These are phyloP conservation scores for Meloidogyne floridensis DNA, from an alignment of 1,140 invertebrate species.

Conservation along the genomic window DNA sequence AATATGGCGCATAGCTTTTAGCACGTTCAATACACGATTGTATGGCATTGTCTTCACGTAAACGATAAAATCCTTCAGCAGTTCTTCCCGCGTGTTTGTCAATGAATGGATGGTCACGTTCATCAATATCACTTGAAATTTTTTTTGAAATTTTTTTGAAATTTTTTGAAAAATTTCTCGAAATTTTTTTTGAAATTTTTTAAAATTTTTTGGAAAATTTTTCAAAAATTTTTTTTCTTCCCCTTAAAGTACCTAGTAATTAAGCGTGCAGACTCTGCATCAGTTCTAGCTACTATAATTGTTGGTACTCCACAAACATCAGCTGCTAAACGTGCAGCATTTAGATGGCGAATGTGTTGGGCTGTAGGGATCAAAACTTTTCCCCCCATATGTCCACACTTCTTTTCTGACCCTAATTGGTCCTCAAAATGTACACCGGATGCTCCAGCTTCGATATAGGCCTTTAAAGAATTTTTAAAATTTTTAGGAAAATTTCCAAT, in stretches of 20 bases:
- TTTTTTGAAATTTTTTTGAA: neutral
- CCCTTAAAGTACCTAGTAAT: conserved; percentile 27
- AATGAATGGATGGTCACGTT: conserved; percentile 66
- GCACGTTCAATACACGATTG: conserved; percentile 66
- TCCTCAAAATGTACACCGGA: conserved; percentile 67
- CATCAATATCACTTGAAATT: conserved; percentile 62
- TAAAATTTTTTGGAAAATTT: conserved; percentile 17
- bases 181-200: neutral
- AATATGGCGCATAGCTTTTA: conserved; percentile 66
- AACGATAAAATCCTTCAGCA: conserved; percentile 65
- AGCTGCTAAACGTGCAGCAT: conserved; percentile 66
- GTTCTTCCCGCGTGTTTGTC: conserved; percentile 65
- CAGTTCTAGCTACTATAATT: conserved; percentile 66
- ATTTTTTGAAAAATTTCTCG: conserved; percentile 30
- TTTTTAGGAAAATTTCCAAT: neutral
- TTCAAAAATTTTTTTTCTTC: neutral
- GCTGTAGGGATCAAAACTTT: conserved; percentile 66
- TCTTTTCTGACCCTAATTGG: conserved; percentile 67
- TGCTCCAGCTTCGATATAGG: conserved; percentile 67
- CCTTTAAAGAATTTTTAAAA: conserved; percentile 33
- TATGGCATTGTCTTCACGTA: conserved; percentile 58
- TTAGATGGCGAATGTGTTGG: conserved; percentile 67
- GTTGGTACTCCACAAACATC: conserved; percentile 64
- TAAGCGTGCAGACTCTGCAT: conserved; percentile 47
- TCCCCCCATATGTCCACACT: conserved; percentile 67